Base-by-base conservation (phyloP, 2,888 invertebrate genomes). In the Cheilosia grossa region DNA sequence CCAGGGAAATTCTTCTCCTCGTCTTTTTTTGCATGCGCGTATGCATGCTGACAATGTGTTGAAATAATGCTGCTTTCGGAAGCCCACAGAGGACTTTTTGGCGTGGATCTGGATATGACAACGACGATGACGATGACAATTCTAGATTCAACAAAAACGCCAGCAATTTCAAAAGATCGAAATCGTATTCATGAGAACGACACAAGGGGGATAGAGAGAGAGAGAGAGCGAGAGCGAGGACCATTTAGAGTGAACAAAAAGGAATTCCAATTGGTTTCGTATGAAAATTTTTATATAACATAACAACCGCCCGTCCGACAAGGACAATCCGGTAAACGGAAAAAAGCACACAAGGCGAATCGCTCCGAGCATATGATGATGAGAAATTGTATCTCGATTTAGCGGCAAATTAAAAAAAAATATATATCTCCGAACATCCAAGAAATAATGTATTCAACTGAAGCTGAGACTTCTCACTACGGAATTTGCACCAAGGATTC, bases 321-420 rank as follows among this genome's bases (percentile, higher is more conserved):
- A 77, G 72, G 61, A 81, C 80, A 59, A 58, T 69, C 51, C 21
- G 30, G 54, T 51, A 51, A 49, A 66, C 44, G 58, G 44, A 64
- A 27, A 17, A 64, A 30, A 17, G 24, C 47, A 30, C 40, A 27
- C 40, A 47, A 30, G 30, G 53, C 44, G 47, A 47, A 19, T 47
- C 47, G 81, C 81, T 72, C 17, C 17, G 13, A 80, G 80, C 82
- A 53, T 47, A 83, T 70, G 82, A 75, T 70, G 67, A 72, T 61
- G 81, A 79, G 64, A 74, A 74, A 81, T 81, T 77, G 85, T 85
- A 66, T 81, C 80, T 75, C 85, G 75, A 80, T 85, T 67, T 66
- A 80, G 80, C 80, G 83, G 70, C 64, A 81, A 81, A 85, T 80
- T 73, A 75, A 83, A 79, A 73, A 67, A 42, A 3, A 19, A 3